Percentiles rank a stretch among this genome's conserved stretches.
Conservation (phyloP, 2,888 invertebrate genomes). For the Andrena dorsata region DNA sequence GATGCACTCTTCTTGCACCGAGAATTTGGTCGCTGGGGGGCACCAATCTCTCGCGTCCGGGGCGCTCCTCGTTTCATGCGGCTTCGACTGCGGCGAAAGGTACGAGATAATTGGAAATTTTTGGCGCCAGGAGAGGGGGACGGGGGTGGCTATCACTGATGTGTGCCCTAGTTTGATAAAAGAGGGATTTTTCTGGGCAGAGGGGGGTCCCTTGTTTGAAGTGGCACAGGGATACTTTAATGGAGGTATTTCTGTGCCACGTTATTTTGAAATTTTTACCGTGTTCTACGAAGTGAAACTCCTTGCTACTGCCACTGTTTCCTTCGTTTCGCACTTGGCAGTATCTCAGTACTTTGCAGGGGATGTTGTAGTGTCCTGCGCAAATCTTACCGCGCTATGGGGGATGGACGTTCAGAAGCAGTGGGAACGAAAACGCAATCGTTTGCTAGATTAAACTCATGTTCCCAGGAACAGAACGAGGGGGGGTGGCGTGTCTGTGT, state of each 20-base stretch:
- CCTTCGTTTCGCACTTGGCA: too few species aligned
- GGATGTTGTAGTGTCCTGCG: too few species aligned
- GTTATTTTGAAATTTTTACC: too few species aligned
- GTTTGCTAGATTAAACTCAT: conserved; percentile 33
- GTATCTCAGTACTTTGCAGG: too few species aligned
- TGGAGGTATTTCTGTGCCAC: too few species aligned
- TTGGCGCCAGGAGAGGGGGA: background rate
- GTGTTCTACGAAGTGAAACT: too few species aligned
- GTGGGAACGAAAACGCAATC: conserved; percentile 17
- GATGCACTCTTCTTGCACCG: conserved; percentile 13
- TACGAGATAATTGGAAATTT: conserved; percentile 59
- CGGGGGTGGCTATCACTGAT: background rate
- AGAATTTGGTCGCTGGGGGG: conserved; percentile 47
- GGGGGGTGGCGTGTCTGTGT: background rate
- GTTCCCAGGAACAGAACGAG: conserved; percentile 14
- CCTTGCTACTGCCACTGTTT: too few species aligned
- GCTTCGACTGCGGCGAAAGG: conserved; percentile 17
- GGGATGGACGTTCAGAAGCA: background rate
- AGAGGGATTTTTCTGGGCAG: background rate
- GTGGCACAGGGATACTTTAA: too few species aligned
- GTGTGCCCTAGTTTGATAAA: conserved; percentile 18
- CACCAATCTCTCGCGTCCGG: conserved; percentile 44
- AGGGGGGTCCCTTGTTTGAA: background rate
- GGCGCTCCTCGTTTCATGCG: conserved; percentile 11
- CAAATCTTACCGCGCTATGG: too few species aligned